A percentile compares a stretch with the other conserved stretches of the same genome.
These are phyloP conservation scores for Virgularia gustaviana DNA, from an alignment of 92 coral and sea anemone genomes.

Conservation along the genomic window DNA sequence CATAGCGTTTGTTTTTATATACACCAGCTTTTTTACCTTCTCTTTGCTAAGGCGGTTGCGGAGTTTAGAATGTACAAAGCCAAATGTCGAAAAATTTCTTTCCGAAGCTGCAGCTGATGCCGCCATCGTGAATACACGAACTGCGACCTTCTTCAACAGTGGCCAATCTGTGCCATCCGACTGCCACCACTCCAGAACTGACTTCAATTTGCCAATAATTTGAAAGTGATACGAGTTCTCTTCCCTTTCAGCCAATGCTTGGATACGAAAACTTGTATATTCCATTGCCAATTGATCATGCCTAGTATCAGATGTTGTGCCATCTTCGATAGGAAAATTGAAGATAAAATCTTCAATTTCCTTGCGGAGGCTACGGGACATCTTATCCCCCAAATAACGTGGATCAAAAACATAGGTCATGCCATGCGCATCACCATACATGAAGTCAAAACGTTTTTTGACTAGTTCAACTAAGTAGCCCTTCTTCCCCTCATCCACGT, in stretches of 20 bases:
- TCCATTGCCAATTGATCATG: not conserved
- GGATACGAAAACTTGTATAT: not conserved
- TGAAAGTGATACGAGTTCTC: not conserved
- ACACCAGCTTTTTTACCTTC: no score
- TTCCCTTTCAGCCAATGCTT: not conserved
- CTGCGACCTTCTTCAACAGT: not conserved
- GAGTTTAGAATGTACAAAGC: not conserved
- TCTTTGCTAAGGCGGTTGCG: not conserved
- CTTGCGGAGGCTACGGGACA: not conserved
- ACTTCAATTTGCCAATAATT: not conserved
- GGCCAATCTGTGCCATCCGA: conserved; percentile 14
- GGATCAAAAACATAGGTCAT: not conserved
- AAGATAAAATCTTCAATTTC: not conserved
- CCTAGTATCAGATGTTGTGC: not conserved
- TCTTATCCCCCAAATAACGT: not conserved
- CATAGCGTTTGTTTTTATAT: no score
- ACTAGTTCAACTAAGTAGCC: not conserved
- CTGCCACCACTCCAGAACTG: not conserved
- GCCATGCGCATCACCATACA: conserved; percentile 1
- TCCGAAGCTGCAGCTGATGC: not conserved
- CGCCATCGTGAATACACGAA: not conserved
- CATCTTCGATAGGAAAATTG: not conserved
- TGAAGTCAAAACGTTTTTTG: not conserved
- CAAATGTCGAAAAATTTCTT: not conserved
- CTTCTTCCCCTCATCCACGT: not conserved